These are phyloP conservation scores for Zootoca vivipara DNA, from an alignment of 2,113 vertebrate genomes.

Conservation along the genomic window DNA sequence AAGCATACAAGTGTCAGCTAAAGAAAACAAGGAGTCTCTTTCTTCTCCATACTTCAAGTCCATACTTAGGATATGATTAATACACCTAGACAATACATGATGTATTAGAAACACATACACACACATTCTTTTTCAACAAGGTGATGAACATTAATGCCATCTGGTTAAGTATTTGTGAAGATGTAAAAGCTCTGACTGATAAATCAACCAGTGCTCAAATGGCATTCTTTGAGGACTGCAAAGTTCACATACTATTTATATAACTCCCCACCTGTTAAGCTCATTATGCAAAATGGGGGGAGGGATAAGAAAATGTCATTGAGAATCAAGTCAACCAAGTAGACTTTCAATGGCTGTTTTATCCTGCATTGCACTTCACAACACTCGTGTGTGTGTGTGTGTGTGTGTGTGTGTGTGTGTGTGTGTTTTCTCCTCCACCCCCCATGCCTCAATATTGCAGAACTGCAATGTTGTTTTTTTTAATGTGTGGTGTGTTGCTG, in stretches of 20 bases:
- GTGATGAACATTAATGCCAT: slow-evolving; percentile 25
- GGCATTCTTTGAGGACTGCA: background rate
- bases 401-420: too few species aligned
- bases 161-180: slow-evolving; percentile 37
- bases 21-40: background rate
- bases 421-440: too few species aligned
- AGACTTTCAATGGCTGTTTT: background rate
- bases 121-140: slow-evolving; percentile 36
- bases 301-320: slow-evolving; percentile 25
- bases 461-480: too few species aligned
- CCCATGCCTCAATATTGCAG: too few species aligned
- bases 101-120: slow-evolving; percentile 36
- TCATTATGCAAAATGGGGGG: slow-evolving; percentile 12
- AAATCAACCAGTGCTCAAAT: slow-evolving; percentile 30
- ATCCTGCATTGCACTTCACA: background rate
- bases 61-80: slow-evolving; percentile 16
- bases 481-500: too few species aligned
- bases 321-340: slow-evolving; percentile 20
- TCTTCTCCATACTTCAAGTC: background rate
- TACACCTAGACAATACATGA: background rate
- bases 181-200: slow-evolving; percentile 9
- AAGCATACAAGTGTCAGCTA: slow-evolving; percentile 16
- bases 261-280: slow-evolving; percentile 35
- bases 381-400: too few species aligned
- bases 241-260: slow-evolving; percentile 40